Conservation (phyloP, 2,113 vertebrate species). For the Clarias magur region DNA sequence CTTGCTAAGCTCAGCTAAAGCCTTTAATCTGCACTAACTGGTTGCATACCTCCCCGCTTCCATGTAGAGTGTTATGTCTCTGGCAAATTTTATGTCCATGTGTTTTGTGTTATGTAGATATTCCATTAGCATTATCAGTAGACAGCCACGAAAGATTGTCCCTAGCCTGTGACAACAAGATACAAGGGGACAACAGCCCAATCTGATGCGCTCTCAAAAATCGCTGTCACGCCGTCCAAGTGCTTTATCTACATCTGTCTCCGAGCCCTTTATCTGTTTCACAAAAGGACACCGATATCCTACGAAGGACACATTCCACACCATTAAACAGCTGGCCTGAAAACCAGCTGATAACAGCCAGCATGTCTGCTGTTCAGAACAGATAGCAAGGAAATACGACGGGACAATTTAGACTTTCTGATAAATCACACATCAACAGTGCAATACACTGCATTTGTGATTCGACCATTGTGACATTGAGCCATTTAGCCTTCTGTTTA, state of each 20-base stretch:
- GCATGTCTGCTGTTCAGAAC: slow-evolving; percentile 1
- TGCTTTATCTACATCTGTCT: slow-evolving; percentile 46
- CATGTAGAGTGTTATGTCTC: slow-evolving; percentile 28
- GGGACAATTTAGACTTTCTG: not conserved
- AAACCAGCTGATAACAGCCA: slow-evolving; percentile 14
- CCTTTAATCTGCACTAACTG: slow-evolving; percentile 67
- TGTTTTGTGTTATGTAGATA: slow-evolving; percentile 53
- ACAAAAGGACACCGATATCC: slow-evolving; percentile 51
- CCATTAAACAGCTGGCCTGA: slow-evolving; percentile 26
- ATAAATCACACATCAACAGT: not conserved
- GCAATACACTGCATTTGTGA: not conserved
- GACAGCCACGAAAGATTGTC: slow-evolving; percentile 51
- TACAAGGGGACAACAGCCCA: slow-evolving; percentile 35
- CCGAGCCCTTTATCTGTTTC: slow-evolving; percentile 15
- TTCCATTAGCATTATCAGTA: slow-evolving; percentile 59
- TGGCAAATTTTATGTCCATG: slow-evolving; percentile 11
- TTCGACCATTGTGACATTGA: not conserved
- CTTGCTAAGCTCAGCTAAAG: slow-evolving; percentile 58
- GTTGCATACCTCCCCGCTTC: slow-evolving; percentile 60
- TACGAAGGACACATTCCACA: slow-evolving; percentile 37
- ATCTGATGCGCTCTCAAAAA: slow-evolving; percentile 50
- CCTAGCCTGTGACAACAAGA: slow-evolving; percentile 49
- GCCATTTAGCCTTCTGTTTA: not conserved
- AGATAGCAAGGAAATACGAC: slow-evolving; percentile 15
- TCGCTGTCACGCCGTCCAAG: slow-evolving; percentile 36